Base-by-base conservation (phyloP, 2,888 invertebrate genomes). In the Colostygia pectinataria region DNA sequence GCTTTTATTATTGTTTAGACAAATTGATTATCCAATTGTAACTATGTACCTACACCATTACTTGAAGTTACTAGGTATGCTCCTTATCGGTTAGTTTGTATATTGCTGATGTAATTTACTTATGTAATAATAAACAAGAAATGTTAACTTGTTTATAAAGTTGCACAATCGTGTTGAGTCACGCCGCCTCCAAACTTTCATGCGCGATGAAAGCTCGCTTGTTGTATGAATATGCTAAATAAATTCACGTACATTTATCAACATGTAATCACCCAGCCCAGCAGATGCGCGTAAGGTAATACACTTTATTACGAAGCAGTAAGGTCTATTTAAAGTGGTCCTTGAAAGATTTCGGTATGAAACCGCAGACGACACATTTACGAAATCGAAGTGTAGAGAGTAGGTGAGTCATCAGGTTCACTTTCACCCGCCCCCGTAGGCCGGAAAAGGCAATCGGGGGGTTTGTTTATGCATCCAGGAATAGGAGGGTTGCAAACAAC, bases 351-450 rank as follows among this genome's bases (percentile, higher is more conserved):
- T 44, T 31, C 28, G 37, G 46, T 41, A 43, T 37, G 54, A 54
- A 53, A 55, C 53, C 55, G 56, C 53, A 52, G 39, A 53, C 44
- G 60, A 65, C 66, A 65, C 65, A 63, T 65, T 61, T 59, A 61
- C 64, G 57, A 61, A 68, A 63, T 67, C 65, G 66, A 66, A 68
- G 73, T 74, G 75, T 78, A 75, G 78, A 79, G 75, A 79, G 77
- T 70, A 73, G 51, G 55, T 84, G 83, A 84, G 66, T 84, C 83
- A 83, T 67, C 71, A 60, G 65, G 66, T 77, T 83, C 74, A 84
- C 88, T 88, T 88, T 88, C 88, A 77, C 84, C 69, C 67, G 66
- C 62, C 71, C 76, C 69, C 66, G 60, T 61, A 59, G 68, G 66
- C 65, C 58, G 51, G 49, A 53, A 58, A 53, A 48, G 48, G 51